Base-by-base conservation (phyloP, 2,113 vertebrate species). In the Callionymus lyra region DNA sequence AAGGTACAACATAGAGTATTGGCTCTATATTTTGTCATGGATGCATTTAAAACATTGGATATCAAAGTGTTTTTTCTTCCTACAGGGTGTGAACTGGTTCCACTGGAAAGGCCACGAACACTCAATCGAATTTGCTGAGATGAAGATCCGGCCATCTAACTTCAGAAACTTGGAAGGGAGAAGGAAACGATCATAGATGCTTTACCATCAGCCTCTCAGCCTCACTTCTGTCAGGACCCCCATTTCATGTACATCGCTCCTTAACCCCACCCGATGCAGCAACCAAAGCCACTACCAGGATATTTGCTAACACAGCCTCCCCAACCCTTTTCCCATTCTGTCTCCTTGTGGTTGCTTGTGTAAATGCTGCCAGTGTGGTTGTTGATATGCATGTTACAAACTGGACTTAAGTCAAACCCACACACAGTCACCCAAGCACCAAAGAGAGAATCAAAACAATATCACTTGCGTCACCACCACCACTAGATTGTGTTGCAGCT, bases 71-170 rank as follows among this genome's bases (percentile, higher is more conserved):
- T 2, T 21, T 6, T 1, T 5, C 32, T 12, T 12, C 21, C 10
- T 36, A 16, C 65, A 99, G 95, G 95, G 95, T 0, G 84, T 99
- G 12, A 99, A 98, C 85, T 98, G 95, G 95, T 98, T 94, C 88
- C 94, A 98, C 66, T 97, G 94, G 94, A 99, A 98, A 68, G 95
- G 95, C 51, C 94, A 98, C 0, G 93, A 99, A 55, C 84, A 97
- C 33, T 99, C 95, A 2, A 91, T 99, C 31, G 86, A 93, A 77
- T 98, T 94, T 19, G 94, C 92, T 0, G 95, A 98, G 81, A 99
- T 99, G 95, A 99, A 98, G 74, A 76, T 99, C 69, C 85, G 95
- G 65, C 92, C 95, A 1, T 86, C 89, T 70, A 96, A 89, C 84
- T 96, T 98, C 82, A 82, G 91, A 63, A 94, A 97, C 42, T 85